Evolutionary conservation across 2,113 vertebrate genomes (phyloP).

Genomic region (Gobius niger): DNA sequence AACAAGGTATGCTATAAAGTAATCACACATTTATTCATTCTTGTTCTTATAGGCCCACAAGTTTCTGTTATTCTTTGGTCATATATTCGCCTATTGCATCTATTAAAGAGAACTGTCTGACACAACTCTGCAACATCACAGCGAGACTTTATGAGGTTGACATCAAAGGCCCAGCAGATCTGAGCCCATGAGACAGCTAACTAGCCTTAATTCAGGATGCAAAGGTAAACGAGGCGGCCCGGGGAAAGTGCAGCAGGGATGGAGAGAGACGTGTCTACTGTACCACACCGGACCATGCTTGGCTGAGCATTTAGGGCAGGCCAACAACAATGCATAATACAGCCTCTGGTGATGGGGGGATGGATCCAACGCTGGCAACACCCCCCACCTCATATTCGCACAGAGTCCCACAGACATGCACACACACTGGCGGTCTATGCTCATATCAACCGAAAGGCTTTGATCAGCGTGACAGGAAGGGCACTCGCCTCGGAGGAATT

Average conservation of each 20-base stretch:
- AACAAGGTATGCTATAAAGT: too few species aligned
- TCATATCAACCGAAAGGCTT: constrained; percentile 70
- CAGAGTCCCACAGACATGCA: constrained; percentile 48
- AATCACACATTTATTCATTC: not conserved
- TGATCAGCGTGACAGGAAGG: constrained; percentile 74
- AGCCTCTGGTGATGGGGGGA: constrained; percentile 72
- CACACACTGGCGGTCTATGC: constrained; percentile 69
- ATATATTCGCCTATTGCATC: not conserved
- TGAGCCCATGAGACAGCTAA: constrained; percentile 76
- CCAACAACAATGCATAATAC: constrained; percentile 79
- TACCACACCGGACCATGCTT: constrained; percentile 76
- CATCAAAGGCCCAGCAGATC: constrained; percentile 59
- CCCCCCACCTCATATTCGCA: constrained; percentile 37
- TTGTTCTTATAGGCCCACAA: not conserved
- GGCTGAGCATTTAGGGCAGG: constrained; percentile 80
- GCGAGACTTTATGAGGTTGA: constrained; percentile 63
- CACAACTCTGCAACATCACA: constrained; percentile 47
- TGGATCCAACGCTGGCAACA: constrained; percentile 48
- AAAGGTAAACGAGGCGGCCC: constrained; percentile 71
- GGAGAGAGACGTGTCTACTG: constrained; percentile 72
- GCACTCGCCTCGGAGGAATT: constrained; percentile 71
- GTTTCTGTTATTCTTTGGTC: not conserved
- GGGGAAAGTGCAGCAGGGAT: constrained; percentile 63
- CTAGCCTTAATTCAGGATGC: constrained; percentile 76
- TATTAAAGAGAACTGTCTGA: constrained; percentile 13